Evolutionary conservation across 2,888 invertebrate genomes (phyloP).

Genomic region (Tachina lurida): DNA sequence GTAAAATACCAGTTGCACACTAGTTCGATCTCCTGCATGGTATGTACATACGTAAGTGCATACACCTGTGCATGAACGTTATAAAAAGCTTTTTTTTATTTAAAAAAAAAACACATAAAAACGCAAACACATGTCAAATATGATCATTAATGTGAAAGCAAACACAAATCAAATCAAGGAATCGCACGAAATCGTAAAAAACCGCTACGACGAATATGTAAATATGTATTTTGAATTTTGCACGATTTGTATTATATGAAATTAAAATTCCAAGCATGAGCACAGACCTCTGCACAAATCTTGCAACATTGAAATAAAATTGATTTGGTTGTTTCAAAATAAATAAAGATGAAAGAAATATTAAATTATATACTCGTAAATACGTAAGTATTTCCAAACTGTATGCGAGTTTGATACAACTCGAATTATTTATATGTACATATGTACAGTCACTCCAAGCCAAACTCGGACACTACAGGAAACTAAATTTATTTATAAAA

Average conservation of each 20-base stretch:
- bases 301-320: conserved; percentile 1
- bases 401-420: not conserved
- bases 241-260: not conserved
- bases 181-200: not conserved
- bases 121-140: conserved; percentile 6
- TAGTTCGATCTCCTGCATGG: too few relatives aligned
- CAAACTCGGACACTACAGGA: too few relatives aligned
- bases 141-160: not conserved
- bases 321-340: not conserved
- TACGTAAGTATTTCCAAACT: not conserved
- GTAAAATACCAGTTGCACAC: too few relatives aligned
- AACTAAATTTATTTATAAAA: too few relatives aligned
- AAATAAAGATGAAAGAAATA: not conserved
- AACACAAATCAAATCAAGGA: conserved; percentile 10
- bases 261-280: conserved; percentile 41
- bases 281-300: not conserved
- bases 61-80: not conserved
- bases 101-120: not conserved
- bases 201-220: not conserved
- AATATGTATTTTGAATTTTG: not conserved
- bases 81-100: conserved; percentile 20
- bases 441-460: too few relatives aligned
- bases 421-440: not conserved
- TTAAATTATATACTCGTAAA: not conserved
- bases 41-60: too few relatives aligned